Base-by-base conservation (phyloP, 2,113 vertebrate genomes). In the Siphamia tubifer region DNA sequence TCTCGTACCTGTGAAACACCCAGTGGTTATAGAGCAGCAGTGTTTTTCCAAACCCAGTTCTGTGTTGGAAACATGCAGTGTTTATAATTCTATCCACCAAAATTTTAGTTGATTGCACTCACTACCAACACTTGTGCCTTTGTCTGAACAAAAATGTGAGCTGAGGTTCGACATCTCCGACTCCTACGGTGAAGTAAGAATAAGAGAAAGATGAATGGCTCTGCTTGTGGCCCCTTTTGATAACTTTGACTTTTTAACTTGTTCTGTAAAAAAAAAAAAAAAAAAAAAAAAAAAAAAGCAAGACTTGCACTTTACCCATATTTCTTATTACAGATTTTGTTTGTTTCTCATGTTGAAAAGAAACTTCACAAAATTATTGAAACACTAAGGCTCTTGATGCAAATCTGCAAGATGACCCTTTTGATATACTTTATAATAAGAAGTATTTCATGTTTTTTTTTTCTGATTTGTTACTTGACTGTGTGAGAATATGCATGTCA, bases 81-180 rank as follows among this genome's bases (percentile, higher is more conserved):
- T 89, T 87, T 61, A 81, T 60, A 48, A 56, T 69, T 48, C 31
- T 53, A 30, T 51, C 35, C 40, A 23, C 48, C 19, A 16, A 13
- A 42, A 39, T 48, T 68, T 54, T 47, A 49, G 64, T 86, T 72
- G 61, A 72, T 81, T 88, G 78, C 84, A 71, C 73, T 89, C 79
- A 85, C 76, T 68, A 70, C 71, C 71, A 82, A 88, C 66, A 78
- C 79, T 74, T 78, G 92, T 93, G 92, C 92, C 92, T 92, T 93
- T 85, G 62, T 75, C 73, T 74, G 85, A 91, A 91, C 87, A 92
- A 90, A 90, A 43, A 40, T n/a, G 5, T 34, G 12, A 60, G 58
- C 58, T 49, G 77, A 71, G 20, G 10, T 25, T 25, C 31, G 49
- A 15, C 15, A 4, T 34, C 27, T 57, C 51, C 12, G 27, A 68